phyloP scores from a whole-genome alignment of 2,888 invertebrate species.

The Hemithea aestivaria region DNA sequence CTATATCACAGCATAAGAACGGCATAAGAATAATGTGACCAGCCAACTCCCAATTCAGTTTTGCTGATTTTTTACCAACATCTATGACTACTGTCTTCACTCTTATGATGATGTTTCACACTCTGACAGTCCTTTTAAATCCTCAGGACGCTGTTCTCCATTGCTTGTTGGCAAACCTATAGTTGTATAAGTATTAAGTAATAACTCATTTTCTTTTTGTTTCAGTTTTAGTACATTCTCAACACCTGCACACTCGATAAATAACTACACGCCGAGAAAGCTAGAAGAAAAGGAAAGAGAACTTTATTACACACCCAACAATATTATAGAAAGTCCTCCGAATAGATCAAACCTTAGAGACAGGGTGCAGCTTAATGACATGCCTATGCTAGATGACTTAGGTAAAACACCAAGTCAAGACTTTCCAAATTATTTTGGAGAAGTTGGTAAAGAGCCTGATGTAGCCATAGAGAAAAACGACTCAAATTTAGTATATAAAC shows the following conservation, averaged over 20 bases:
- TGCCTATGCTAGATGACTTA: conserved; percentile 18
- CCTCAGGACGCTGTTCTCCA: too few species aligned
- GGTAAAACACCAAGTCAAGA: neutral
- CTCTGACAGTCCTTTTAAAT: too few species aligned
- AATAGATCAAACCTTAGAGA: too few species aligned
- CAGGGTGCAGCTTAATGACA: conserved; percentile 13
- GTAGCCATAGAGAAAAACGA: conserved; percentile 1
- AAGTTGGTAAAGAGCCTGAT: neutral
- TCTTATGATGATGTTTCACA: too few species aligned
- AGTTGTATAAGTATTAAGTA: too few species aligned
- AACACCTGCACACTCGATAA: conserved; percentile 42
- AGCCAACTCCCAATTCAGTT: too few species aligned
- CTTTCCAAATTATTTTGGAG: neutral
- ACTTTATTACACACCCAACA: conserved; percentile 12
- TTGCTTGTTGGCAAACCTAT: too few species aligned
- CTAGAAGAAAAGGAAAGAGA: conserved; percentile 25
- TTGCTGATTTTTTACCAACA: too few species aligned
- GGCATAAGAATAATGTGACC: too few species aligned
- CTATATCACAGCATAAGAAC: too few species aligned
- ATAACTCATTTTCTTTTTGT: too few species aligned
- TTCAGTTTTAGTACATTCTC: conserved; percentile 59
- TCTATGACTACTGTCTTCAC: too few species aligned
- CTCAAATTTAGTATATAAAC: neutral
- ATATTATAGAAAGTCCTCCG: conserved; percentile 5
- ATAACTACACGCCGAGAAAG: conserved; percentile 45